Percentiles rank a stretch among this genome's conserved stretches.
Conservation (phyloP, 2,888 invertebrate species). For the Cancer borealis region DNA sequence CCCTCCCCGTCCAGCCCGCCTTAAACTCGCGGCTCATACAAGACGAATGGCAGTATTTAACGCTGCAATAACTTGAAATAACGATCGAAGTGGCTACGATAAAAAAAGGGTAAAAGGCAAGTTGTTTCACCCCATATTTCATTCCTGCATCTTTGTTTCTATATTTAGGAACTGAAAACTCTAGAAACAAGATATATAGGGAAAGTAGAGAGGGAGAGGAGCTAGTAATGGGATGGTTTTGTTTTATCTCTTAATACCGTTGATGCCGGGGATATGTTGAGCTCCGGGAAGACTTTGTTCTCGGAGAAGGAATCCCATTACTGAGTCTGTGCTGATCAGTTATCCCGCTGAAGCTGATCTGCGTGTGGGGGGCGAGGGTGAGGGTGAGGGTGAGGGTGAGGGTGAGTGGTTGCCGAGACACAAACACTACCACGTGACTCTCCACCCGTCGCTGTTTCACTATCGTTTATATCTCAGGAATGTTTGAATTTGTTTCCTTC, state of each 20-base stretch:
- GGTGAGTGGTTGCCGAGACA: neutral
- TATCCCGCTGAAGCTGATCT: constrained; percentile 10
- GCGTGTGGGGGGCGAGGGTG: neutral
- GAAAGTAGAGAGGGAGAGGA: constrained; percentile 36
- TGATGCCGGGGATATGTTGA: neutral
- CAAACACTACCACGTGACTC: neutral
- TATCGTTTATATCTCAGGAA: neutral
- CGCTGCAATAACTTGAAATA: neutral
- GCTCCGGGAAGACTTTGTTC: constrained; percentile 8
- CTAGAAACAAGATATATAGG: neutral
- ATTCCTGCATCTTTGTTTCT: neutral
- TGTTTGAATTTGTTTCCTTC: neutral
- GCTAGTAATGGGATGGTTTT: neutral
- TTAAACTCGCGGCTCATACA: neutral
- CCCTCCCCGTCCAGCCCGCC: neutral
- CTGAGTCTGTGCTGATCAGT: constrained; percentile 32
- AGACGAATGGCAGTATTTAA: neutral
- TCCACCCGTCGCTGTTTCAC: neutral
- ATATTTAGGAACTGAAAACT: neutral
- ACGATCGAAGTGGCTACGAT: neutral
- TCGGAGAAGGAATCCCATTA: neutral
- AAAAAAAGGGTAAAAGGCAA: neutral
- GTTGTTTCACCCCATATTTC: neutral
- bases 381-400: neutral
- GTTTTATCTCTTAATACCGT: constrained; percentile 13